These are phyloP conservation scores for Dromas ardeola DNA, from an alignment of 2,113 vertebrate species.

Conservation along the genomic window DNA sequence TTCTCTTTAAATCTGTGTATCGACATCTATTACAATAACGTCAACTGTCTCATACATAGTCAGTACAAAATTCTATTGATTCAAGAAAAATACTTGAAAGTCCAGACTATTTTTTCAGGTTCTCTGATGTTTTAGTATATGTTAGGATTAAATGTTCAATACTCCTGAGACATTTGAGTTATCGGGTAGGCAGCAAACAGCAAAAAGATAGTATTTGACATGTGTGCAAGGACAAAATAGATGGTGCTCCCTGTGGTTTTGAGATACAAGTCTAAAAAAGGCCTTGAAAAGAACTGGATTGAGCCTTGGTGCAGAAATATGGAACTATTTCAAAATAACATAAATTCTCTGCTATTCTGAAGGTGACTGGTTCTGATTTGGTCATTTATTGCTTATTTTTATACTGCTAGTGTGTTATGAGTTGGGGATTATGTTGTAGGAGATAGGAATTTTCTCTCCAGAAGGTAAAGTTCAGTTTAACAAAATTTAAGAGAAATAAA, in stretches of 20 bases:
- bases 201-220: not conserved
- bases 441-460: not conserved
- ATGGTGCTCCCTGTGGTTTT: not conserved
- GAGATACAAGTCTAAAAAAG: not conserved
- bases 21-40: not conserved
- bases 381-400: not conserved
- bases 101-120: not conserved
- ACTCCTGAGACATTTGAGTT: not conserved
- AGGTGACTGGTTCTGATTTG: not conserved
- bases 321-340: not conserved
- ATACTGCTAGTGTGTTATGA: not conserved
- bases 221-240: not conserved
- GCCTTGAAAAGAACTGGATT: not conserved
- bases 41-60: not conserved
- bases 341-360: not conserved
- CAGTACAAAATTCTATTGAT: not conserved
- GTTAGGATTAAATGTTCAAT: not conserved
- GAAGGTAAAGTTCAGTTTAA: not conserved
- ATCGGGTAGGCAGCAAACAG: not conserved
- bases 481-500: not conserved
- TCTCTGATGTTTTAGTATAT: not conserved
- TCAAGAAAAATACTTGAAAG: not conserved
- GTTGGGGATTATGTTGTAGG: not conserved
- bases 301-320: not conserved
- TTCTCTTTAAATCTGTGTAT: not conserved